Conservation (phyloP, 2,113 vertebrate genomes). For the Polyodon spathula region DNA sequence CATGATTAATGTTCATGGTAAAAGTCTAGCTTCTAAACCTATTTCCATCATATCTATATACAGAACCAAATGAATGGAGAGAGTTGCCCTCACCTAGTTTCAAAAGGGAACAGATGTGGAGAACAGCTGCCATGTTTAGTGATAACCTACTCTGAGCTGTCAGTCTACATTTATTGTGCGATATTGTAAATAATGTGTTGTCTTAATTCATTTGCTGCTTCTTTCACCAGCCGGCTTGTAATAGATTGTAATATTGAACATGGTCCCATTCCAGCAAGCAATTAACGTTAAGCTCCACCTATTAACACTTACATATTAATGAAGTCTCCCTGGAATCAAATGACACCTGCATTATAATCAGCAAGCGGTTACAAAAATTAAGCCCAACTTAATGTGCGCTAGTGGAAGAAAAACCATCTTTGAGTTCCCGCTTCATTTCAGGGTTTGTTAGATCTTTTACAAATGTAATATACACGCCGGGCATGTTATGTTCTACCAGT, state of each 20-base stretch:
- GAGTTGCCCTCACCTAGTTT: too few species aligned
- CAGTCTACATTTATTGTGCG: conserved; percentile 38
- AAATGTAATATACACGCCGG: background rate
- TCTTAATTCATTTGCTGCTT: conserved; percentile 50
- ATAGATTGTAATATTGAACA: conserved; percentile 51
- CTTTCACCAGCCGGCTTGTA: conserved; percentile 38
- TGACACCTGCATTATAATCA: background rate
- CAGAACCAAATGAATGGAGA: too few species aligned
- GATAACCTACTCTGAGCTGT: conserved; percentile 40
- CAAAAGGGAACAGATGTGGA: conserved; percentile 51
- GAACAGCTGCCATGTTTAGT: conserved; percentile 47
- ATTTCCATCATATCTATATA: too few species aligned
- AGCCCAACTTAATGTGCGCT: background rate
- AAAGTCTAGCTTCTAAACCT: too few species aligned
- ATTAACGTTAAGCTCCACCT: conserved; percentile 48
- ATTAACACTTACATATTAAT: conserved; percentile 53
- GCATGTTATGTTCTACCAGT: background rate
- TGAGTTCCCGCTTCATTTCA: background rate
- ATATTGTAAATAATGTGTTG: conserved; percentile 46
- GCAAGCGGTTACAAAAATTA: conserved; percentile 1
- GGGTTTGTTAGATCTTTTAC: background rate
- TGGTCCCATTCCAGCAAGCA: conserved; percentile 38
- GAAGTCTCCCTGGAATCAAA: conserved; percentile 28
- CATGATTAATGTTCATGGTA: too few species aligned
- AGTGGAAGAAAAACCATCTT: background rate